Evolutionary conservation across 2,888 invertebrate genomes (phyloP).

Genomic region (Caenorhabditis sp.): DNA sequence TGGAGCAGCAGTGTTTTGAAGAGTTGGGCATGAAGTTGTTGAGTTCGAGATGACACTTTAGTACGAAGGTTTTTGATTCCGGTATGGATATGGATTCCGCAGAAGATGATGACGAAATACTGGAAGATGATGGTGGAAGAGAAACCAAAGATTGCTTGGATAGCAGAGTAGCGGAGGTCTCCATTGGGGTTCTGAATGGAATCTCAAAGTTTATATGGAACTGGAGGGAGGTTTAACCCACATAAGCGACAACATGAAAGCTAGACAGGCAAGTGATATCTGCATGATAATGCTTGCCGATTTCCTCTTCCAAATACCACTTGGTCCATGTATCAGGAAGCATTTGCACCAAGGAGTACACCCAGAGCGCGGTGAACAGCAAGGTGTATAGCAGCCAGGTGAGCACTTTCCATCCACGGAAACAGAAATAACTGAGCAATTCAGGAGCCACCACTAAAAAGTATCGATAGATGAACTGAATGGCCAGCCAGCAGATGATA

Average conservation of each 20-base stretch:
- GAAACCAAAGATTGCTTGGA: too few relatives aligned
- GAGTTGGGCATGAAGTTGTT: conserved; percentile 1
- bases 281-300: background rate
- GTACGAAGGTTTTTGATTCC: background rate
- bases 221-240: background rate
- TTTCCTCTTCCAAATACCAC: background rate
- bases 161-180: too few relatives aligned
- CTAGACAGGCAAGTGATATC: background rate
- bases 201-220: too few relatives aligned
- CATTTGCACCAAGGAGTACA: background rate
- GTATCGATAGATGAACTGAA: conserved; percentile 7
- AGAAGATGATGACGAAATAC: background rate
- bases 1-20: conserved; percentile 17
- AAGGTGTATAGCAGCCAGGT: background rate
- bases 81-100: background rate
- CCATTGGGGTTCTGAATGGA: too few relatives aligned
- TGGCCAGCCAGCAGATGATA: background rate
- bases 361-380: background rate
- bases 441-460: background rate
- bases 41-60: background rate
- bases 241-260: background rate
- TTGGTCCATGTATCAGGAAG: background rate
- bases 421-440: background rate
- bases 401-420: background rate
- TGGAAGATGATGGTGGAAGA: background rate